Base-by-base conservation (phyloP, 2,888 invertebrate genomes). In the Philaethria dido region DNA sequence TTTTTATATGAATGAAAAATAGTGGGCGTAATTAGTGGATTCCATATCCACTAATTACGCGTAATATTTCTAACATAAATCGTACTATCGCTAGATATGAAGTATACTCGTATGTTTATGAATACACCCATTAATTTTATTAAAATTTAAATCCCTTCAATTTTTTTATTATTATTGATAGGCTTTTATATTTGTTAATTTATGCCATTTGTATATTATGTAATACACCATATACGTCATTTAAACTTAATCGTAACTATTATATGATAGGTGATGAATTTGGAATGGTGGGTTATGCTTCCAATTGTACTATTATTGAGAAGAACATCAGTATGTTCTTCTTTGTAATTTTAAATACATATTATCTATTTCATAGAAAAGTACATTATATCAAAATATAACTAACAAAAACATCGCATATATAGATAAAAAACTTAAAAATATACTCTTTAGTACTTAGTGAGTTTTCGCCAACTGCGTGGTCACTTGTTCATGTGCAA, bases 281-380 rank as follows among this genome's bases (percentile, higher is more conserved):
- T 52, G 52, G 52, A 1, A 3, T 52, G 52, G 29, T 52, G 52
- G 52, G 29, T 33, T 9, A 52, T 52, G 29, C 16, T 52, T 5
- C 52, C 50, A 3, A 29, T 52, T 16, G 22, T 16, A n/a, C n/a
- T n/a, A 16, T 50, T n/a, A 33, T 9, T 11, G 29, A 16, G 52
- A 52, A 25, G 6, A 25, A 50, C 0, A 5, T 14, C 22, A 14
- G n/a, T n/a, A n/a, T n/a, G n/a, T 13, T 4, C 13, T 2, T 20
- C 2, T 47, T 22, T 25, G 33, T 9, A 8, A 8, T 33, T 33
- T 8, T 3, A 33, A 33, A 6, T 29, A 29, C 6, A 29, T 29
- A 4, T 29, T 29, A 29, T 29, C 3, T 29, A 6, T 4, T 29
- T 4, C 29, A 29, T 50, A 22, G 48, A 48, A 6, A 6, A n/a